A percentile compares a stretch with the other conserved stretches of the same genome.
Evolutionary conservation across 2,797 vertebrate species (phyloP).

Genomic region (Pteronotus mesoamericanus): DNA sequence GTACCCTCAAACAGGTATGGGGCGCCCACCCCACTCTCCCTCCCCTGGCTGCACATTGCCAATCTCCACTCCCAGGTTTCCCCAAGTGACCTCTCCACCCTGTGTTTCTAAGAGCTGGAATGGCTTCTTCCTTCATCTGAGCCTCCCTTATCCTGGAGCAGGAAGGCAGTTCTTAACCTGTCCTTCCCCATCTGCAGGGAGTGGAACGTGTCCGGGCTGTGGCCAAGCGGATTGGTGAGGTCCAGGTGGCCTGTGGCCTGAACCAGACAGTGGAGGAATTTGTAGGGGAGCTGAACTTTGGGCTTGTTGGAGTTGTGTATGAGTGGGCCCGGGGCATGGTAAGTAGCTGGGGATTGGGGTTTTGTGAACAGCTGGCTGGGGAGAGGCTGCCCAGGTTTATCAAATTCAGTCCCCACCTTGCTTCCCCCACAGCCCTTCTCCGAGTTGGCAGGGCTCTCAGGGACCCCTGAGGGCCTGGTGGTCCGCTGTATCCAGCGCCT

Average conservation of each 20-base stretch:
- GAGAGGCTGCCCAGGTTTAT: background rate
- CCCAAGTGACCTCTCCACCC: background rate
- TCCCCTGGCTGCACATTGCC: background rate
- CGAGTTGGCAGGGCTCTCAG: conserved; percentile 89
- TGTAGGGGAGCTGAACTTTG: conserved; percentile 92
- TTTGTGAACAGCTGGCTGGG: background rate
- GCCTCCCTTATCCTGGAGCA: background rate
- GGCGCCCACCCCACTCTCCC: background rate
- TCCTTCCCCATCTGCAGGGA: conserved; percentile 78
- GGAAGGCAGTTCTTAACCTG: background rate
- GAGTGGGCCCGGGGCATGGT: conserved; percentile 97
- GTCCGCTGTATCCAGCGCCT: conserved; percentile 94
- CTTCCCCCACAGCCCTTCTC: conserved; percentile 87
- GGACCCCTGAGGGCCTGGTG: conserved; percentile 93
- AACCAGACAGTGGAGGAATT: conserved; percentile 90
- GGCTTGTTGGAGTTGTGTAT: conserved; percentile 93
- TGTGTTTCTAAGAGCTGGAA: background rate
- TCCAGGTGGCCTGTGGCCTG: conserved; percentile 90
- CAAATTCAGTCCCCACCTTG: background rate
- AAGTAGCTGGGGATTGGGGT: conserved; percentile 62
- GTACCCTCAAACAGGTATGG: conserved; percentile 88
- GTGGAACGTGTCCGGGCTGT: conserved; percentile 86
- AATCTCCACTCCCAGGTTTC: background rate
- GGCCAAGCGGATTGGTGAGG: conserved; percentile 88
- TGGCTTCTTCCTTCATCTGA: background rate